Evolutionary conservation across 2,797 vertebrate genomes (phyloP), one percentile per base, ranked within the genome.

Genomic region (Nothura maculosa): DNA sequence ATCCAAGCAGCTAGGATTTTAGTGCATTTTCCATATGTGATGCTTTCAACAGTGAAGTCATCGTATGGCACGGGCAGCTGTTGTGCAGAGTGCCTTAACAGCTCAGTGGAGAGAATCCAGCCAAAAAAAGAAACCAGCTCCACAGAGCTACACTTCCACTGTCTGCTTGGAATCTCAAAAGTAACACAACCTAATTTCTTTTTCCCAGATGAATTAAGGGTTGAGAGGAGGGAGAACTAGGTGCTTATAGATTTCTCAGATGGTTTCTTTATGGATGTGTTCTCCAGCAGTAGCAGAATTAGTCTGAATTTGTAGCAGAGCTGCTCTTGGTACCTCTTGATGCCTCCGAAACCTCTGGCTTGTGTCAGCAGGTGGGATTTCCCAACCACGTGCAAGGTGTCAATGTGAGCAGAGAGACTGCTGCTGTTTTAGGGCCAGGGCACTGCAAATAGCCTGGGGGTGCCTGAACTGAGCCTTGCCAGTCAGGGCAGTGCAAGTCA

Each of bases 11-110:
- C 87, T 88, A 85, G 90, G 78, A 10, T 92, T 94, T 96, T 94
- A 88, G 95, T 95, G 67, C 85, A 90, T 96, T 97, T 97, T 94
- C 97, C 97, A 97, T 96, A 93, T 96, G 96, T 91, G 93, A 90
- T 4, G 62, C 92, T 95, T 97, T 96, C 91, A 96, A 90, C 96
- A 94, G 73, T 95, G 89, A 96, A 96, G 91, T 92, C 92, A 92
- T 96, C 96, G 34, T 80, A 78, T 79, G 91, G 93, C 90, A 81
- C 66, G 68, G 77, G 64, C 94, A 96, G 92, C 93, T 92, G 94
- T 84, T 89, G 40, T 1, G 2, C 77, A 64, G 90, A 76, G 61
- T 52, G 67, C 84, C 94, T 3, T 61, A 93, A 40, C 63, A 58
- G 85, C 61, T 52, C 64, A 8, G 92, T 89, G 76, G 93, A 84